Percentiles rank a stretch among this genome's conserved stretches.
phyloP scores from a whole-genome alignment of 2,113 vertebrate species.

The Dasyurus viverrinus region DNA sequence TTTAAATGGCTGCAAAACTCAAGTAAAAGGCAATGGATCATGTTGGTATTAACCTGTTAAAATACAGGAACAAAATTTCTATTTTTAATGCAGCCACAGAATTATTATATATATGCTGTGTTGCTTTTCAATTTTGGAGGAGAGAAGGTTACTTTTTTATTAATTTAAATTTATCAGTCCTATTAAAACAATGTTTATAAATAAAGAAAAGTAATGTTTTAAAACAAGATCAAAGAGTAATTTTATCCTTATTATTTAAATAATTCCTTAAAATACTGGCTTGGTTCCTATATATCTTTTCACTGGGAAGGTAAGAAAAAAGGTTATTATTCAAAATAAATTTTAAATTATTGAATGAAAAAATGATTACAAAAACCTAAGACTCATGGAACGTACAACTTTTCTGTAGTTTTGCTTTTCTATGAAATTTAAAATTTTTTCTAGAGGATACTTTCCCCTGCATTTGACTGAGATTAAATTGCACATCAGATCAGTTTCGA shows the following conservation, averaged over 20 bases:
- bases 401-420: constrained; percentile 61
- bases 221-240: not conserved
- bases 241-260: constrained; percentile 31
- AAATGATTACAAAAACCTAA: constrained; percentile 51
- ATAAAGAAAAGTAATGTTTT: not conserved
- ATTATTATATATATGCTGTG: not conserved
- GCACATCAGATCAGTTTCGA: constrained; percentile 15
- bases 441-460: constrained; percentile 17
- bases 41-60: not conserved
- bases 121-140: not conserved
- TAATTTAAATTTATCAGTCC: not conserved
- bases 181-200: not conserved
- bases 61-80: not conserved
- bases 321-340: constrained; percentile 63
- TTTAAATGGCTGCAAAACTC: not conserved
- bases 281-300: not conserved
- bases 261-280: constrained; percentile 17
- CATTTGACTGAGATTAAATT: constrained; percentile 58
- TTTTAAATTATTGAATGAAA: constrained; percentile 52
- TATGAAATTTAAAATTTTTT: constrained; percentile 51
- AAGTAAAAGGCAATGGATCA: not conserved
- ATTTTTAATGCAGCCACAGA: not conserved
- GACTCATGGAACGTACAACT: constrained; percentile 57
- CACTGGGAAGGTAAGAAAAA: constrained; percentile 48
- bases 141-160: not conserved